Evolutionary conservation across 2,888 invertebrate species (phyloP).

Genomic region (Endomychus coccineus): DNA sequence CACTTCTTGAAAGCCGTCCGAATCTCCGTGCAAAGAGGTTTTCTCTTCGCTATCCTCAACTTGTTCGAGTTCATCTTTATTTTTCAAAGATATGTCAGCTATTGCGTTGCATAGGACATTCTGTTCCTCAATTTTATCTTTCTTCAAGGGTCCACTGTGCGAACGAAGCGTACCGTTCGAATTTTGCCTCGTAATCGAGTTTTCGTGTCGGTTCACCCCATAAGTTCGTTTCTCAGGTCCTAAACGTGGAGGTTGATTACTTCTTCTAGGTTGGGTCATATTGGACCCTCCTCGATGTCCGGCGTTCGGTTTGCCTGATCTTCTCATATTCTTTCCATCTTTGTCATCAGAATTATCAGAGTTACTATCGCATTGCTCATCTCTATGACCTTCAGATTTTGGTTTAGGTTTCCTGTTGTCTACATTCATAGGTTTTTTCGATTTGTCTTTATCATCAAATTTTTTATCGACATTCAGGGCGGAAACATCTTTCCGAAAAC

Average conservation of each 20-base stretch:
- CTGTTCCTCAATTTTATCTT: slow-evolving; percentile 45
- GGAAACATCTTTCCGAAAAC: slow-evolving; percentile 24
- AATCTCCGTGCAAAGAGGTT: slow-evolving; percentile 44
- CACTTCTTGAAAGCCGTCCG: slow-evolving; percentile 78
- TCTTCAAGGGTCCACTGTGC: slow-evolving; percentile 35
- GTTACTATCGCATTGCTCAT: slow-evolving; percentile 35
- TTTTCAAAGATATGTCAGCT: slow-evolving; percentile 41
- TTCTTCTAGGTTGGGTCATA: slow-evolving; percentile 28
- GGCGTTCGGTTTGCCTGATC: slow-evolving; percentile 20
- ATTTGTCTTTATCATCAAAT: slow-evolving; percentile 21
- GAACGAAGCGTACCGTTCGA: slow-evolving; percentile 35
- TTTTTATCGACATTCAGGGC: slow-evolving; percentile 13
- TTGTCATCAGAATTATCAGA: slow-evolving; percentile 81
- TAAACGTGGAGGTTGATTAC: slow-evolving; percentile 28
- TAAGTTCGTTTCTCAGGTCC: slow-evolving; percentile 32
- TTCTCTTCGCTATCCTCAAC: slow-evolving; percentile 37
- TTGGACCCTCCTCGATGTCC: slow-evolving; percentile 26
- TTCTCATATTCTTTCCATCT: slow-evolving; percentile 45
- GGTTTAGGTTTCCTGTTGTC: slow-evolving; percentile 35
- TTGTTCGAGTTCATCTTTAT: slow-evolving; percentile 35
- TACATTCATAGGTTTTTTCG: slow-evolving; percentile 19
- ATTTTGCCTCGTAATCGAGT: no score
- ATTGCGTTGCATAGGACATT: slow-evolving; percentile 49
- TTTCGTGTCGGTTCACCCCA: slow-evolving; percentile 27
- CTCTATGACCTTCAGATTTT: slow-evolving; percentile 36